Evolutionary conservation across 2,797 vertebrate species (phyloP), one percentile per base, ranked within the genome.

Genomic region (Cryptoblepharus egeriae): DNA sequence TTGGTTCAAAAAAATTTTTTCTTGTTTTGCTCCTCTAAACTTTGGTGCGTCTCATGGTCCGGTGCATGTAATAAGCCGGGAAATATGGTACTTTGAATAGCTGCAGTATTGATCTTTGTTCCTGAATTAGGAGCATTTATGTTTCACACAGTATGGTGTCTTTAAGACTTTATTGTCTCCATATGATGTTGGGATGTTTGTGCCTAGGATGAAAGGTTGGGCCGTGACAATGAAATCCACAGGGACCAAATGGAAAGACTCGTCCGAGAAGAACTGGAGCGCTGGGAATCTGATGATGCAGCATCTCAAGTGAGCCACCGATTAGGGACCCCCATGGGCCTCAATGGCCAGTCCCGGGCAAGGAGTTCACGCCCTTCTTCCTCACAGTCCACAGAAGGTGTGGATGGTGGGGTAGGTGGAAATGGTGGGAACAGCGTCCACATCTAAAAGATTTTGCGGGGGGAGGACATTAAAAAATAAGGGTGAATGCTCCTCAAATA

Each of bases 231-330:
- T 0, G 98, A 99, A 4, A 88, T 94, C 32, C 97, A 98, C 93
- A 91, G 97, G 85, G 98, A 99, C 16, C 98, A 99, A 85, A 98
- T 97, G 97, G 98, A 99, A 89, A 93, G 96, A 65, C 95, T 99
- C 1, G 98, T 99, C 64, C 95, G 97, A 42, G 98, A 99, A 90
- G 98, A 99, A 75, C 84, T 99, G 90, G 98, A 99, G 82, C 97
- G 97, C 71, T 99, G 98, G 97, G 98, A 99, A 82, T 99, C 97
- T 0, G 98, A 99, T 0, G 98, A 99, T 2, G 90, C 96, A 0
- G 95, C 95, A 9, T 98, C 98, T 3, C 98, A 98, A 81, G 95
- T 96, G 88, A 97, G 97, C 92, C 97, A 97, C 0, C 95, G 95
- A 5, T 75, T 95, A 2, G 95, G 96, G 61, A 96, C 96, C 0